A percentile compares a stretch with the other conserved stretches of the same genome.
phyloP scores from a whole-genome alignment of 1,140 invertebrate genomes.

The Drosophila ficusphila region DNA sequence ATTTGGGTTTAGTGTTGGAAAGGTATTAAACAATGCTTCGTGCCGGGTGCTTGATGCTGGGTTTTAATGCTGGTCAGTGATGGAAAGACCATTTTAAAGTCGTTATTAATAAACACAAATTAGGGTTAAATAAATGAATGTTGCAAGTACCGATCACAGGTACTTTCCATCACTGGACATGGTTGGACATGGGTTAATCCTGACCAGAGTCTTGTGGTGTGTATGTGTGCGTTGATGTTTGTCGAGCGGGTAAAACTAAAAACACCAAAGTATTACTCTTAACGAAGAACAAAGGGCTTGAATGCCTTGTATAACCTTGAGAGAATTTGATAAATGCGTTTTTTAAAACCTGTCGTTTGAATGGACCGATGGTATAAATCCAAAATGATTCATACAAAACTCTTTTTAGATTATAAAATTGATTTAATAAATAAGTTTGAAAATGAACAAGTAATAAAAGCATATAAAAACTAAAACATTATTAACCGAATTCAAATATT shows the following conservation, averaged over 20 bases:
- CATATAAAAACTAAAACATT: background rate
- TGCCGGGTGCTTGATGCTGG: slow-evolving; percentile 52
- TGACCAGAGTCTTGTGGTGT: slow-evolving; percentile 29
- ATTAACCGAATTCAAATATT: no score
- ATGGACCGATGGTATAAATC: no score
- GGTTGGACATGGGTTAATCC: slow-evolving; percentile 8
- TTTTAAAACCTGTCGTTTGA: background rate
- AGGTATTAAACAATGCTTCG: slow-evolving; percentile 38
- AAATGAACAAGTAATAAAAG: background rate
- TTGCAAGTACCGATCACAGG: no score
- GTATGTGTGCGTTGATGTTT: slow-evolving; percentile 32
- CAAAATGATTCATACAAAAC: background rate
- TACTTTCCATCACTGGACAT: background rate
- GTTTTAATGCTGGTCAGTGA: slow-evolving; percentile 11
- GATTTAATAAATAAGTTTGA: background rate
- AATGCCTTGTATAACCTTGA: background rate
- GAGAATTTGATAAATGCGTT: background rate
- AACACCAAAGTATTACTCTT: slow-evolving; percentile 1
- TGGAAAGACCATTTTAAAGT: background rate
- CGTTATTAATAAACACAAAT: background rate
- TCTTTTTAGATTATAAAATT: background rate
- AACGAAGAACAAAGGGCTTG: background rate
- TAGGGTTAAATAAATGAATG: background rate
- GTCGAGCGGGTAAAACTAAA: slow-evolving; percentile 42
- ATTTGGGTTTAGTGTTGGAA: background rate